A percentile compares a stretch with the other conserved stretches of the same genome.
Evolutionary conservation across 2,113 vertebrate genomes (phyloP).

Genomic region (Charina bottae): DNA sequence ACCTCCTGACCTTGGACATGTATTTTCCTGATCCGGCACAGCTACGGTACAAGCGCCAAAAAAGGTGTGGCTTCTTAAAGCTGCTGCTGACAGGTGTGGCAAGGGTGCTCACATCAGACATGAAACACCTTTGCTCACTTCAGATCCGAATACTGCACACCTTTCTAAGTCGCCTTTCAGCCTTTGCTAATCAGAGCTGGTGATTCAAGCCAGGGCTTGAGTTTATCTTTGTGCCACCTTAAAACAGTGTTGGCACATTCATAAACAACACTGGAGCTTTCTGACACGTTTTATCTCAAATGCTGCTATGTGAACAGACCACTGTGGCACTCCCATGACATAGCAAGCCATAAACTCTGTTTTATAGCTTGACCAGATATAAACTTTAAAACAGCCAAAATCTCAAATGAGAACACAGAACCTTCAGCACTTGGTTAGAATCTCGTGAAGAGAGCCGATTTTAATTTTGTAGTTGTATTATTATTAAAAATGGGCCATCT

Average conservation of each 20-base stretch:
- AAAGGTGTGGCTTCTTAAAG: neutral
- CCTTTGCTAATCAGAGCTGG: neutral
- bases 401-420: neutral
- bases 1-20: neutral
- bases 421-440: neutral
- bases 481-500: neutral
- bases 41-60: neutral
- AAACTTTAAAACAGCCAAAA: neutral
- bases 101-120: neutral
- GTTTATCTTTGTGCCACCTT: neutral
- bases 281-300: no score
- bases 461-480: neutral
- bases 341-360: neutral
- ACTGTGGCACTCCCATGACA: neutral
- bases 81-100: neutral
- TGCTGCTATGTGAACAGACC: neutral
- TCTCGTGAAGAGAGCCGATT: neutral
- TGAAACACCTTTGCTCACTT: neutral
- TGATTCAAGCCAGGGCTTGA: neutral
- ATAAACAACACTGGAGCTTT: no score
- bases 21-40: neutral
- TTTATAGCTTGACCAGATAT: neutral
- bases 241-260: neutral
- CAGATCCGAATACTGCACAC: neutral
- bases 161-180: neutral